Evolutionary conservation across 1,140 invertebrate species (phyloP), one percentile per base, ranked within the genome.

Genomic region (Ceratina australensis): DNA sequence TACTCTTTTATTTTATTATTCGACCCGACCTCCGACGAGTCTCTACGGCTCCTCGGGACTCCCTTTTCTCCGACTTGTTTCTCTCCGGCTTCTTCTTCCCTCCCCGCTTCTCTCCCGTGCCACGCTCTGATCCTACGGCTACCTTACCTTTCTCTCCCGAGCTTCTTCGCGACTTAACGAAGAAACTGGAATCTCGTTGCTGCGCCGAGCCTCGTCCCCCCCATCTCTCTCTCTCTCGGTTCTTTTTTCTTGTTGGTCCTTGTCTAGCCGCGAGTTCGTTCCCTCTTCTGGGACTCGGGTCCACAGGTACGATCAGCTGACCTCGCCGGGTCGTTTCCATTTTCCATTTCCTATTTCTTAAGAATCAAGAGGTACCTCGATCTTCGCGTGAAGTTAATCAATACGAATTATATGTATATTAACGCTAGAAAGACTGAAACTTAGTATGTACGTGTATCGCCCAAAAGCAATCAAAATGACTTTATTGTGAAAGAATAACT

Each of bases 1-100:
- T 81, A 68, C 71, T 80, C 80, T 86, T 87, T 86, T 87, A 87
- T 86, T 85, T 82, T 85, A 83, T 85, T 87, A 83, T 88, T 87
- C 84, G 85, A 82, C 83, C 85, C 84, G 81, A 85, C 85, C 87
- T 85, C 65, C 86, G 79, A 78, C 83, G 84, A 86, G 85, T 24
- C 76, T 68, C 22, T 77, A 66, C 64, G 54, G n/a, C 18, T 18
- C 3, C 4, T 20, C 26, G 22, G 12, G 16, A 42, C 50, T 67
- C 78, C 47, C 28, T 42, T 52, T 28, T 10, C 52, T 54, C 54
- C 26, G 24, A 12, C 26, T 15, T 50, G 28, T 54, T 26, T 26
- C 18, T 68, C 54, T 57, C 49, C 67, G 22, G n/a, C 24, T 66
- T 54, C 7, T 56, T 72, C 69, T 67, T 54, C 50, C 65, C 33